These are phyloP conservation scores for Corythaeola cristata DNA, from an alignment of 2,113 vertebrate genomes.

Conservation along the genomic window DNA sequence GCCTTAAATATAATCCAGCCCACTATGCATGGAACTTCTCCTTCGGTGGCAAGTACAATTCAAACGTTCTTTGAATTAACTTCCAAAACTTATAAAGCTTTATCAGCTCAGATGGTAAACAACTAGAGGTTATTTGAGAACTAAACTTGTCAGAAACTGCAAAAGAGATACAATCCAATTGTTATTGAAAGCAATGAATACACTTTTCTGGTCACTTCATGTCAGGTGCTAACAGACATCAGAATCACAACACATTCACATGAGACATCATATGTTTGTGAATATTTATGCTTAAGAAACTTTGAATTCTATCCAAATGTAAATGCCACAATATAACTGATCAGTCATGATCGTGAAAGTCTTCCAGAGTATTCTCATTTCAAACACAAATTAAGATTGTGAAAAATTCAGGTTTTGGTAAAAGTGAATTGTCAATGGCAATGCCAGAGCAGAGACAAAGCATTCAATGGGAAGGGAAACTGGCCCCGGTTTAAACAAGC, in stretches of 20 bases:
- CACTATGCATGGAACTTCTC: accelerated
- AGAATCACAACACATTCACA: background rate
- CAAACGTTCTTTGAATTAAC: background rate
- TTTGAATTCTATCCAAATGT: background rate
- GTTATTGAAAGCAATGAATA: background rate
- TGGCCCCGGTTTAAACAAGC: background rate
- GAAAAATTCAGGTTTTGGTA: background rate
- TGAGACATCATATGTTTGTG: background rate
- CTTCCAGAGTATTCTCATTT: background rate
- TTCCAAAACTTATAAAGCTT: background rate
- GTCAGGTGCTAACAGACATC: background rate
- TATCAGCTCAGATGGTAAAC: background rate
- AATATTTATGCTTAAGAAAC: background rate
- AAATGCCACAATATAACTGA: background rate
- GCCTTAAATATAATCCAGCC: background rate
- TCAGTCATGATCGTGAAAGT: background rate
- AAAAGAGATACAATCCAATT: background rate
- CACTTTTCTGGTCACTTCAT: background rate
- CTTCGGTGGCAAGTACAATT: accelerated
- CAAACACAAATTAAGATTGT: background rate
- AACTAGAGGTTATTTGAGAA: background rate
- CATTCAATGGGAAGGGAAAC: background rate
- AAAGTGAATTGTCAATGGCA: background rate
- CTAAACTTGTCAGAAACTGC: background rate
- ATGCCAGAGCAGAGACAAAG: background rate